Evolutionary conservation across 2,113 vertebrate genomes (phyloP).

Genomic region (Garra rufa): DNA sequence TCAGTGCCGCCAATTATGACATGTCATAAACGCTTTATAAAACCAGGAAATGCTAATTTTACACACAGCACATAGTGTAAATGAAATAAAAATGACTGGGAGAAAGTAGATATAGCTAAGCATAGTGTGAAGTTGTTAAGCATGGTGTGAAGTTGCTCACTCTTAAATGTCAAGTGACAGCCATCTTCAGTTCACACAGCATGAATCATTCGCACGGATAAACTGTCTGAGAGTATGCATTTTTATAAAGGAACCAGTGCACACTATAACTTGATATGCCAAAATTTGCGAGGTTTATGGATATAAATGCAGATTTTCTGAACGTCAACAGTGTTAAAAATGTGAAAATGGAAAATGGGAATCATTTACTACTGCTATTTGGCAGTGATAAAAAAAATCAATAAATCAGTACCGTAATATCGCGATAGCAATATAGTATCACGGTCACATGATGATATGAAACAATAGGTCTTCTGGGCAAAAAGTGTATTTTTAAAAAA

Average conservation of each 20-base stretch:
- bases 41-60: not conserved
- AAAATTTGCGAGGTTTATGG: not conserved
- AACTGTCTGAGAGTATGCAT: too few species aligned
- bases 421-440: too few species aligned
- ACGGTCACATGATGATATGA: too few species aligned
- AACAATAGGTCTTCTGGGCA: too few species aligned
- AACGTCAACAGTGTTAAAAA: not conserved
- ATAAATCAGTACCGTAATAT: too few species aligned
- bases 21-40: too few species aligned
- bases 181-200: not conserved
- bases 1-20: too few species aligned
- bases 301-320: not conserved
- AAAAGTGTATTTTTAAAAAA: too few species aligned
- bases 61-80: not conserved
- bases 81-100: not conserved
- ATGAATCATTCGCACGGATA: not conserved
- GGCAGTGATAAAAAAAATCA: too few species aligned
- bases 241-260: not conserved
- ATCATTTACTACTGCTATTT: not conserved
- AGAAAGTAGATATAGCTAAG: not conserved
- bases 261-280: not conserved
- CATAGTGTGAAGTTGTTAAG: not conserved
- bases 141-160: not conserved
- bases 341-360: not conserved
- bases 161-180: not conserved